phyloP scores from a whole-genome alignment of 1,140 invertebrate species.

The Prorops nasuta region DNA sequence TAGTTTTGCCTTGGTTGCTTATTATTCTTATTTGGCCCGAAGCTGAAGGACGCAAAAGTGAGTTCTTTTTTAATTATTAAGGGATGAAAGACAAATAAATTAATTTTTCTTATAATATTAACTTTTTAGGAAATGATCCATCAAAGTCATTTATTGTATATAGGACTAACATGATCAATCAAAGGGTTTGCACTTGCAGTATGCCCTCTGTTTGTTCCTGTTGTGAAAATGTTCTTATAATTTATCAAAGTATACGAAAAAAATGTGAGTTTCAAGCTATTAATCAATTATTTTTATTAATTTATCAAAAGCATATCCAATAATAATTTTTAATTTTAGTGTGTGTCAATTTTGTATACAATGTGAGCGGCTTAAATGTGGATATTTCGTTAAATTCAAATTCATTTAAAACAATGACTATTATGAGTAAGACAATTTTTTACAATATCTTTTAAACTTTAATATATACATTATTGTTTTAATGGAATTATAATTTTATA shows the following conservation, averaged over 20 bases:
- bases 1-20: too few relatives aligned
- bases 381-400: slow-evolving; percentile 33
- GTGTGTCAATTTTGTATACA: slow-evolving; percentile 40
- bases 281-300: neutral
- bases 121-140: too few relatives aligned
- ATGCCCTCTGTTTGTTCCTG: slow-evolving; percentile 27
- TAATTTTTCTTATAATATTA: too few relatives aligned
- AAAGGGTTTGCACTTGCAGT: slow-evolving; percentile 27
- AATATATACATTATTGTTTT: too few relatives aligned
- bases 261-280: slow-evolving; percentile 26
- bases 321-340: slow-evolving; percentile 29
- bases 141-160: slow-evolving; percentile 21
- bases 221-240: slow-evolving; percentile 35
- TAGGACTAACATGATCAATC: slow-evolving; percentile 17
- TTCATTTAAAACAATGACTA: slow-evolving; percentile 22
- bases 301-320: too few relatives aligned
- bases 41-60: too few relatives aligned
- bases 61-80: too few relatives aligned
- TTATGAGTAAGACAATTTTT: slow-evolving; percentile 27
- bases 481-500: slow-evolving; percentile 10
- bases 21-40: too few relatives aligned
- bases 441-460: neutral
- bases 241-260: slow-evolving; percentile 22
- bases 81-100: too few relatives aligned
- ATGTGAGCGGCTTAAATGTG: slow-evolving; percentile 29